Evolutionary conservation across 2,797 vertebrate genomes (phyloP), one percentile per base, ranked within the genome.

Genomic region (Malacoraja senta): DNA sequence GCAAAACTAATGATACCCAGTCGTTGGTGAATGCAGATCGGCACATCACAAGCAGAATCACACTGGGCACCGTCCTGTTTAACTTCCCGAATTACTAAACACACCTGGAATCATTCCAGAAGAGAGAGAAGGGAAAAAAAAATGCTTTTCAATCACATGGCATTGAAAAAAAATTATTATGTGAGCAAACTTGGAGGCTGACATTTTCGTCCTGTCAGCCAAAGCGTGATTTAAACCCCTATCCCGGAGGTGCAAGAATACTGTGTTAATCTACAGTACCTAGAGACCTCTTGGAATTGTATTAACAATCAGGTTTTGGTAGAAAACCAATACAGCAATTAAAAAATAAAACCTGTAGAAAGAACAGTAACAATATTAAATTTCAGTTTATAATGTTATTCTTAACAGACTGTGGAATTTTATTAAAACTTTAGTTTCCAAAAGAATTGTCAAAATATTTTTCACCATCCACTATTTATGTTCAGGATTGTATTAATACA

Each of bases 361-460:
- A 88, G 84, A 21, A 44, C 35, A 83, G 29, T 58, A 35, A 68
- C 8, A 32, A 2, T 8, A 35, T 24, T 32, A 68, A 21, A 35
- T 21, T 17, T 15, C 17, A 8, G 17, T 68, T 88, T 88, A 68
- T 32, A 88, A 68, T 35, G 61, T 68, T 35, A 68, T 35, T 65
- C 61, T 88, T 65, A 88, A 88, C 63, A 32, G 15, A 88, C 83
- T 88, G n/a, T 65, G 61, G 32, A 63, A 86, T 86, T 86, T 86
- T 86, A 86, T 65, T 63, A 86, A 63, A 65, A 86, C 29, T 65
- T 86, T 13, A n/a, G 17, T 88, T 88, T 88, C n/a, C 63, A 88
- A 88, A 88, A 35, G 8, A 88, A 24, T 65, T 88, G 13, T 21
- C 17, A 68, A 17, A n/a, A 35, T 13, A 0, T 88, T n/a, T 32